Base-by-base conservation (phyloP, 2,797 vertebrate genomes). In the Lophotriccus pileatus region DNA sequence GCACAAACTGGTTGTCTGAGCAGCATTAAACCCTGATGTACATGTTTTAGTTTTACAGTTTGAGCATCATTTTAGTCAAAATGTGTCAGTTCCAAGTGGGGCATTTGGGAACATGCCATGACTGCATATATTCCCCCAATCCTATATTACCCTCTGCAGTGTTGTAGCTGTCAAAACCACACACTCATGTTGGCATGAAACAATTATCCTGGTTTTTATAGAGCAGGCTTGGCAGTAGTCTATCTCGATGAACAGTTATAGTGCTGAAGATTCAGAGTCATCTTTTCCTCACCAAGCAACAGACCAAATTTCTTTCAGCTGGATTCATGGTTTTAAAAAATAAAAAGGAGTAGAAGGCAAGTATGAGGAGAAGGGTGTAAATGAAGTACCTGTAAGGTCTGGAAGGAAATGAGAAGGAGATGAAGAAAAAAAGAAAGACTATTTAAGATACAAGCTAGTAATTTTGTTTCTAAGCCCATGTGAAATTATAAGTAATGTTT, bases 401-500 rank as follows among this genome's bases (percentile, higher is more conserved):
- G 50, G 53, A 87, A 90, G 58, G 69, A 87, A 87, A 44, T 12
- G 25, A 85, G 53, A 83, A 84, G 27, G 46, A 75, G 50, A 69
- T 62, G 43, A 55, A 77, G 75, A 3, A 10, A 5, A 89, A 86
- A 64, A 86, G n/a, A 69, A 30, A 44, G 30, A 32, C 41, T 84
- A 46, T 68, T 88, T 89, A 76, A 91, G 84, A 69, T 39, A 58
- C 62, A 92, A 85, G 50, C 59, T 90, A 93, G 77, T 69, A 84
- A 93, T 86, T 94, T 88, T 91, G 74, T 87, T 95, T 93, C 85
- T 86, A 90, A 96, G 79, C 80, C 63, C 63, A n/a, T 82, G 85
- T 84, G 83, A 95, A 96, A 90, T 84, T 86, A 44, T 52, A 94
- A 86, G 75, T 67, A 58, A 82, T 93, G 87, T 92, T 94, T 95